Base-by-base conservation (phyloP, 2,888 invertebrate species). In the Escarpia spicata region DNA sequence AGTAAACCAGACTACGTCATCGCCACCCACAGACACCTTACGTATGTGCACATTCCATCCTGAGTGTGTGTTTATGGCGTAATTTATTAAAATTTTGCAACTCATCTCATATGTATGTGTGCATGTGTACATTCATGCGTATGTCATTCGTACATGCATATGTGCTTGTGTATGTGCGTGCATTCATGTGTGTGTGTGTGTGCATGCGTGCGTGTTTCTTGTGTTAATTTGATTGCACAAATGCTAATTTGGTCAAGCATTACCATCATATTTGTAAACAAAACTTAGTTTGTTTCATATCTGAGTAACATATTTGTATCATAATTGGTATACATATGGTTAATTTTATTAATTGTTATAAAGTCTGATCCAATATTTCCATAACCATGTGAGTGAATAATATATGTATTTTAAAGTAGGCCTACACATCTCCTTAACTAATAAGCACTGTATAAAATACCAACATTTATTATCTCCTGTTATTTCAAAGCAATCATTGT, bases 1-100 rank as follows among this genome's bases (percentile, higher is more conserved):
- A 99, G 99, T 94, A 99, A 99, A 96, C 99, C 99, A 0, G 99
- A 99, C 96, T 99, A 99, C 96, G 99, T 99, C 94, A 99, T 99
- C 95, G 99, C 99, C 97, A 99, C 99, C 91, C 99, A 99, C 97
- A 97, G 99, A 94, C 99, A 99, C 93, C 97, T 99, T 92, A 99
- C 99, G 99, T 99, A 97, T 98, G 98, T 97, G 75, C 26, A 75
- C 26, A 75, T 15, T 75, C 75, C 75, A 75, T 26, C 75, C 75
- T 6, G 6, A n/a, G 75, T 75, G 75, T 75, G 75, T 45, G 45
- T 52, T 52, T 52, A 52, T 52, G 15, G 52, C 52, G 1, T 52
- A 9, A 9, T 9, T 4, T 52, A 52, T 12, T 37, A 37, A 37
- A 37, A 37, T 37, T 37, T 37, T 12, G 52, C 52, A 52, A 52